Conservation (phyloP, 2,113 vertebrate genomes). For the Ptilorrhoa leucosticta region DNA sequence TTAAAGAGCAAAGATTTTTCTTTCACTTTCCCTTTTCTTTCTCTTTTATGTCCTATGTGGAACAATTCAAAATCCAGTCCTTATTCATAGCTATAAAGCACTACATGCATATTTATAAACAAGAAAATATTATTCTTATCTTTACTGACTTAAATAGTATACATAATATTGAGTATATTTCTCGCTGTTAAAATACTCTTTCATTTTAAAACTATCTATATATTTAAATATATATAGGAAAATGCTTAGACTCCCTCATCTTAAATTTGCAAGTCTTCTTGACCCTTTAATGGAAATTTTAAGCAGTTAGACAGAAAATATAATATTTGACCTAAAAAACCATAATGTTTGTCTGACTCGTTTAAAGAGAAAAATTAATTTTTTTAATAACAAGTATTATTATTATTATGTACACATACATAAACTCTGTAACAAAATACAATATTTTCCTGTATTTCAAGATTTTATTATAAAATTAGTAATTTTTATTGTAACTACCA, state of each 20-base stretch:
- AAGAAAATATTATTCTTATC: not conserved
- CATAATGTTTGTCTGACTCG: not conserved
- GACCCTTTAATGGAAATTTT: not conserved
- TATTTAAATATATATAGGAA: not conserved
- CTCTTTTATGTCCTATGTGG: not conserved
- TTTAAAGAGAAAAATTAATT: not conserved
- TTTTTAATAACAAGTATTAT: not conserved
- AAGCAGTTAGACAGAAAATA: not conserved
- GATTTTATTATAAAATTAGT: not conserved
- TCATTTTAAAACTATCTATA: not conserved
- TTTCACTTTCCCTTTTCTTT: not conserved
- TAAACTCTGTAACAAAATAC: not conserved
- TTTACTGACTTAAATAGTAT: not conserved
- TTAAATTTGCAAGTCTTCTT: not conserved
- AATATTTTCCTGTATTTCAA: not conserved
- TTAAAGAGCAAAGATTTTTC: not conserved
- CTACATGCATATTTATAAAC: not conserved
- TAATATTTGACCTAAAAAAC: not conserved
- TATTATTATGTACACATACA: not conserved
- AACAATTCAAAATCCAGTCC: not conserved
- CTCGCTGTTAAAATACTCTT: not conserved
- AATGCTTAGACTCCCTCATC: not conserved
- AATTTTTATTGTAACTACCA: not conserved
- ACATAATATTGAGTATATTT: fast-evolving
- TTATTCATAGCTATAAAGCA: not conserved